Evolutionary conservation across 2,888 invertebrate species (phyloP).

Genomic region (Leptopilina myrica): DNA sequence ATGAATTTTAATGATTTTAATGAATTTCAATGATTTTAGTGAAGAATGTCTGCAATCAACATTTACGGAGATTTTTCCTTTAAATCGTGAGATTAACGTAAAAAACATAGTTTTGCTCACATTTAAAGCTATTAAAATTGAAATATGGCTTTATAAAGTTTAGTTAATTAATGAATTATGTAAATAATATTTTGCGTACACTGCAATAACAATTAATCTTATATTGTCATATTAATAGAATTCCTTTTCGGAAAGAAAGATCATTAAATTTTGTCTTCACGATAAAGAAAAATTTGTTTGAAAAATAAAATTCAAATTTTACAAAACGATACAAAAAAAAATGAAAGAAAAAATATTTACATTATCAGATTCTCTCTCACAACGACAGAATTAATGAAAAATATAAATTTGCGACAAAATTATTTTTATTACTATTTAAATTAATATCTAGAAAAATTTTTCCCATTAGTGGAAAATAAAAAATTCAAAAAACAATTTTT

Average conservation of each 20-base stretch:
- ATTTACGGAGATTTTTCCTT: too few relatives aligned
- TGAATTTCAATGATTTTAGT: too few relatives aligned
- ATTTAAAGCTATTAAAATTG: background rate
- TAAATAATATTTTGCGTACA: slow-evolving; percentile 42
- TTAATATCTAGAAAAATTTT: too few relatives aligned
- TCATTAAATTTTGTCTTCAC: background rate
- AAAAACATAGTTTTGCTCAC: background rate
- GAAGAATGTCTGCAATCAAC: too few relatives aligned
- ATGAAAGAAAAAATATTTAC: background rate
- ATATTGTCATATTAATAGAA: slow-evolving; percentile 2
- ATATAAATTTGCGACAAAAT: too few relatives aligned
- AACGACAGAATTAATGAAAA: too few relatives aligned
- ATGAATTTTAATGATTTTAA: too few relatives aligned
- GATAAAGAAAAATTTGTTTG: background rate
- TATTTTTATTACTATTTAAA: too few relatives aligned
- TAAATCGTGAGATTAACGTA: background rate
- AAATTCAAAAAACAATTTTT: background rate
- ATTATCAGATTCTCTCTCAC: background rate
- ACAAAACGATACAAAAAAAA: background rate
- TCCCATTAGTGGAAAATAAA: too few relatives aligned
- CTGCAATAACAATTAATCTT: slow-evolving; percentile 35
- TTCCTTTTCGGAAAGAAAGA: too few relatives aligned
- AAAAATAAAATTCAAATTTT: background rate
- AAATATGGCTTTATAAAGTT: slow-evolving; percentile 34
- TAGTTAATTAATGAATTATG: slow-evolving; percentile 30